Base-by-base conservation (phyloP, 1,140 invertebrate genomes). In the Muscidifurax raptorellus region DNA sequence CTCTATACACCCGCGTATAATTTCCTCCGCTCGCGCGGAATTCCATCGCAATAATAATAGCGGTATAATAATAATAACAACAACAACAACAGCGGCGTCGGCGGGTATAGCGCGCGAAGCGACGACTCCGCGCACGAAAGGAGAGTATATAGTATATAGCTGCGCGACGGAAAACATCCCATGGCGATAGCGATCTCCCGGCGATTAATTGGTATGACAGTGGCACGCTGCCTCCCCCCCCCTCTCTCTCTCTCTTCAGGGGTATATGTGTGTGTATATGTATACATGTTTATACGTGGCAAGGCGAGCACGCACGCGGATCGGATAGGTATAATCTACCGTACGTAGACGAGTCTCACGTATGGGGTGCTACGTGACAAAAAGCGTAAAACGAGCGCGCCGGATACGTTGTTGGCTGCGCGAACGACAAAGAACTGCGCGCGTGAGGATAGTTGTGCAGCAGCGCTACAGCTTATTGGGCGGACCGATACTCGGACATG, bases 171-270 rank as follows among this genome's bases (percentile, higher is more conserved):
- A 92, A 92, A 91, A 90, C 90, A 91, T 92, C 90, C 90, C 91
- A 91, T 89, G 89, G 82, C 87, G 91, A 92, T 92, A 92, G 90
- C 83, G 89, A 92, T 92, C 92, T 91, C 86, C 88, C 90, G 89
- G 90, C 90, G 90, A 92, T 92, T 92, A 92, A 92, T 92, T 92
- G 91, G 91, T 92, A 91, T 91, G 91, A 92, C 91, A 91, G 90
- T 89, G 90, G 90, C 90, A 91, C 90, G 67, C 87, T 89, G 88
- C 88, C 89, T 86, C 85, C 82, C 83, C 75, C 66, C 81, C 72
- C 85, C 59, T 18, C 52, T 7, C 52, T 18, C 15, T 59, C 44
- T 47, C 13, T 66, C 44, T 64, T 72, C 66, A 10, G 36, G 36
- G 36, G 36, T 40, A 59, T 59, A 59, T 22, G 2, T 59, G 7